These are phyloP conservation scores for Cecidostiba fungosa DNA, from an alignment of 2,888 invertebrate genomes.

Conservation along the genomic window DNA sequence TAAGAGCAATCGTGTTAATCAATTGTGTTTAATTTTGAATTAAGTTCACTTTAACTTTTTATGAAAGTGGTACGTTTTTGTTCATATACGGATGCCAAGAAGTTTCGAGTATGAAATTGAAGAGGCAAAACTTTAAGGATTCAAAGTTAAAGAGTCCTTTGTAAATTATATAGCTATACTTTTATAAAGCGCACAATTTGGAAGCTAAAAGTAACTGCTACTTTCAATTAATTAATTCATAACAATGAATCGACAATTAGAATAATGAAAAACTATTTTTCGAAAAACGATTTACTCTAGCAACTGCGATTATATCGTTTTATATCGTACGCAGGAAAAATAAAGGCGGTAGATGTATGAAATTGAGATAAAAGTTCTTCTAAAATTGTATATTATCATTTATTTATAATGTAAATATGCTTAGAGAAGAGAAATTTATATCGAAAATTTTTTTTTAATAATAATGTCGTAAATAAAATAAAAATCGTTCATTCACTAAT, in stretches of 20 bases:
- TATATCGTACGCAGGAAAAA: constrained; percentile 34
- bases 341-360: constrained; percentile 39
- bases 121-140: constrained; percentile 26
- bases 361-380: constrained; percentile 50
- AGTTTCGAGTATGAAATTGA: constrained; percentile 26
- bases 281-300: constrained; percentile 49
- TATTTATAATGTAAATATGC: constrained; percentile 66
- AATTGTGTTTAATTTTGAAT: constrained; percentile 29
- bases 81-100: constrained; percentile 34
- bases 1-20: constrained; percentile 36
- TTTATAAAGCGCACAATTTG: constrained; percentile 21
- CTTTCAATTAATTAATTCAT: constrained; percentile 40
- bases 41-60: constrained; percentile 30
- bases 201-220: constrained; percentile 42
- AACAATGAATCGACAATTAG: constrained; percentile 21
- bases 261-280: constrained; percentile 56
- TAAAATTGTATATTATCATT: constrained; percentile 64
- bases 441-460: constrained; percentile 60
- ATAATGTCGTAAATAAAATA: constrained; percentile 55
- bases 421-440: constrained; percentile 64
- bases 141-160: background rate
- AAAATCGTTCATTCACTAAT: constrained; percentile 28
- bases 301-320: constrained; percentile 42
- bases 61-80: constrained; percentile 42
- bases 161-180: constrained; percentile 51